Evolutionary conservation across 2,113 vertebrate species (phyloP), one percentile per base, ranked within the genome.

Genomic region (Notarius quadriscutis): DNA sequence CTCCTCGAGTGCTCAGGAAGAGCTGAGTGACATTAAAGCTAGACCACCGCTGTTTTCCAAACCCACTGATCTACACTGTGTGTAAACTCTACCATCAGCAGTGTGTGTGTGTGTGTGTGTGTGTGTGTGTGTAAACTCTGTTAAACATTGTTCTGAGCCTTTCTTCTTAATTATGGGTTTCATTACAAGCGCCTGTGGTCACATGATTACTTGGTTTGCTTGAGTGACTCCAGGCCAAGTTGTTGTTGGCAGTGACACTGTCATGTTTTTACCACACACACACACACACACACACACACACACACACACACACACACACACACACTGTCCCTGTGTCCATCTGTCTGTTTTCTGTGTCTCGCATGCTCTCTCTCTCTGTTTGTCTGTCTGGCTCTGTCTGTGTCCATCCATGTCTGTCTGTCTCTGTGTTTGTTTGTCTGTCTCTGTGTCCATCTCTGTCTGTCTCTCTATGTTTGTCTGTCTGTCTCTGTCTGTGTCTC

Each of bases 141-240:
- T 79, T 18, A 4, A 63, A 81, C 50, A 34, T 72, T 75, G 30
- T 67, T 34, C 69, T 65, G 67, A 34, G 75, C 57, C 79, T 48
- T 81, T 79, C 58, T 51, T 72, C 81, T 55, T 82, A 62, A 60
- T 81, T 81, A 81, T 86, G 55, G 85, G 84, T 89, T 82, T 87
- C 71, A 85, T 57, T 72, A 79, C 79, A 86, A 87, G 50, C 89
- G 34, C 50, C 78, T 77, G 83, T 81, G 69, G 83, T 87, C 69
- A 74, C 55, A 81, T 87, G 72, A 89, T 80, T 34, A 78, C 65
- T 81, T 48, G 25, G 53, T 84, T 67, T 72, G 55, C 41, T 53
- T 58, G 41, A 75, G 55, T 30, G 30, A 34, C 34, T 58, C 69
- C 41, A 85, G 72, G 48, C n/a, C 48, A 58, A 22, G 15, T 22